Evolutionary conservation across 2,888 invertebrate species (phyloP), one percentile per base, ranked within the genome.

Genomic region (Lymantria dispar): DNA sequence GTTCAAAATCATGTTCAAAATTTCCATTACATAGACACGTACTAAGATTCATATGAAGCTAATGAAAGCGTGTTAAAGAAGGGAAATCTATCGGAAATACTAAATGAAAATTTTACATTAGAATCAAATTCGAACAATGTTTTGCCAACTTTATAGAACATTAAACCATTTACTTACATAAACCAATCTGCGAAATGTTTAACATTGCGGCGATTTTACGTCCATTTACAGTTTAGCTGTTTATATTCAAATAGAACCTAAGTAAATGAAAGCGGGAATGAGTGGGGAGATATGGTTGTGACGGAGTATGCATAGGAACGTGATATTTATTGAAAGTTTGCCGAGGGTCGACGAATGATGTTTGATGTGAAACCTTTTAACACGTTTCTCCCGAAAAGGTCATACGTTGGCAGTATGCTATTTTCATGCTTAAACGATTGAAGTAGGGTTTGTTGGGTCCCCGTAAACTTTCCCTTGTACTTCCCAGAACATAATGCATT

Each of bases 241-340:
- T 76, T 80, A 80, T 80, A 81, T 84, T 82, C 77, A 81, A 79
- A 85, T 75, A 70, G 63, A 76, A 64, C 79, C 80, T 80, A 80
- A 81, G 78, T 75, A 83, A 86, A 87, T 84, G 74, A 74, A 79
- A 68, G 64, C 60, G 33, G 51, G 51, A 52, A 58, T 47, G 53
- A 52, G 55, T 43, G 53, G 38, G 13, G 48, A 56, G 56, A 43
- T 44, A 57, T 47, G 53, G 50, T 50, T 45, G 45, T 51, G 56
- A 51, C 48, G 52, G 58, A 48, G 62, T 67, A 56, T 64, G 62
- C 68, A 68, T 68, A 64, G 68, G 54, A 67, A 64, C 65, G 52
- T 51, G 60, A 62, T 67, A 68, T 60, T 67, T 67, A 68, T 68
- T 62, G 67, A 58, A 64, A 68, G 68, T 68, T 68, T 60, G 56